Base-by-base conservation (phyloP, 1,140 invertebrate species). In the Anoplolepis gracilipes region DNA sequence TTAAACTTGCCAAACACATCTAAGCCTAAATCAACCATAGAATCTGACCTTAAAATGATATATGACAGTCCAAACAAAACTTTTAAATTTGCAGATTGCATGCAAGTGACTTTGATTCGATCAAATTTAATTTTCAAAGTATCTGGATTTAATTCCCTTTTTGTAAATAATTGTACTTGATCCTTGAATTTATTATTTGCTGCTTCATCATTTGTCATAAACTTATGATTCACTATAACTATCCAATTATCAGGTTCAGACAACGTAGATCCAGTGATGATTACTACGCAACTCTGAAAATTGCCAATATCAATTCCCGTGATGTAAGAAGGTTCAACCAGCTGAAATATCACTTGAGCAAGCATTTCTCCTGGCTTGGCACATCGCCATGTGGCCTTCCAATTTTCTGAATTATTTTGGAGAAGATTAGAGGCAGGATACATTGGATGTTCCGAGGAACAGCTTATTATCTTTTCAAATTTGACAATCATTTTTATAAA, bases 151-250 rank as follows among this genome's bases (percentile, higher is more conserved):
- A 95, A 78, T 36, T 95, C 93, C 30, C 92, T 93, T 77, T 94
- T 95, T 0, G 94, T 93, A 70, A 95, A 95, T 61, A 95, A 77
- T 65, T 94, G 92, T 28, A 94, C 93, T 73, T 95, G 94, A 72
- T 94, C 94, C 61, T 78, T 92, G 57, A 95, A 95, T 67, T 93
- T 93, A 7, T 81, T 88, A 64, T 94, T 93, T 0, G 88, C 89
- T 39, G 94, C 94, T 81, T 95, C 94, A 39, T 95, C 93, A n/a
- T 94, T 90, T 0, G 90, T 92, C 69, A 95, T 39, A 77, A 95
- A 95, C 62, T 93, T 91, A 59, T 95, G 93, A 53, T 94, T 94
- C 6, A 94, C 77, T 30, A 95, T 90, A 5, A 92, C 92, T 6
- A 92, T 19, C 94, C 94, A 95, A 0, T 92, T 93, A 36, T 95